phyloP scores from a whole-genome alignment of 2,113 vertebrate species.

The Pyrgilauda ruficollis region DNA sequence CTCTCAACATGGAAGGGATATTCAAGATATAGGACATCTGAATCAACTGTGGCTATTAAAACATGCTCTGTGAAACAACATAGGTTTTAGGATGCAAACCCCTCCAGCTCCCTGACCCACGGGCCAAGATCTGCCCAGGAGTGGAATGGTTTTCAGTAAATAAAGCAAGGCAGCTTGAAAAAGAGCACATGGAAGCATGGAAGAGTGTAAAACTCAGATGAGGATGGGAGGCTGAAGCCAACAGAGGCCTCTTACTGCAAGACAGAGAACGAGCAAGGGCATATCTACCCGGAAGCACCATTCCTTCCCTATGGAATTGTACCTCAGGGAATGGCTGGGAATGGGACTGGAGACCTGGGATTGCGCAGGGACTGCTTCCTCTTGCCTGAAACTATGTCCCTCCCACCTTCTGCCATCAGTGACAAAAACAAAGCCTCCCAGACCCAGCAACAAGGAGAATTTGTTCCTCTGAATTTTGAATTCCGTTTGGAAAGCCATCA shows the following conservation, averaged over 20 bases:
- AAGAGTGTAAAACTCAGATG: background rate
- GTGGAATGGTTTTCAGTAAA: background rate
- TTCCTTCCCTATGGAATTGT: background rate
- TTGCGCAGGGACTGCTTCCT: background rate
- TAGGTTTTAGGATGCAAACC: background rate
- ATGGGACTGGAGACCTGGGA: background rate
- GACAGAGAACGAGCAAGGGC: background rate
- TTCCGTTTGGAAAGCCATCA: conserved; percentile 21
- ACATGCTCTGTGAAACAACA: background rate
- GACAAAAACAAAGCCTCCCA: background rate
- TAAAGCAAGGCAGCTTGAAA: background rate
- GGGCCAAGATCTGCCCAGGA: background rate
- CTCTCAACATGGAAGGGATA: background rate
- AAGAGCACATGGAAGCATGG: too few relatives aligned
- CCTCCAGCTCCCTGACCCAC: background rate
- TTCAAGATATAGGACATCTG: background rate
- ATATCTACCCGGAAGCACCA: background rate
- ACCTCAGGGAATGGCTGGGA: background rate
- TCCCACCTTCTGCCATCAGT: background rate
- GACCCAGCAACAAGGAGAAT: background rate
- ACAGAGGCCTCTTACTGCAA: background rate
- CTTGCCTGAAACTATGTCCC: background rate
- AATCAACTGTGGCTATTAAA: background rate
- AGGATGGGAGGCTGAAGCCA: background rate
- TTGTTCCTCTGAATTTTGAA: background rate